These are phyloP conservation scores for Sitodiplosis mosellana DNA, from an alignment of 1,140 invertebrate genomes.

Conservation along the genomic window DNA sequence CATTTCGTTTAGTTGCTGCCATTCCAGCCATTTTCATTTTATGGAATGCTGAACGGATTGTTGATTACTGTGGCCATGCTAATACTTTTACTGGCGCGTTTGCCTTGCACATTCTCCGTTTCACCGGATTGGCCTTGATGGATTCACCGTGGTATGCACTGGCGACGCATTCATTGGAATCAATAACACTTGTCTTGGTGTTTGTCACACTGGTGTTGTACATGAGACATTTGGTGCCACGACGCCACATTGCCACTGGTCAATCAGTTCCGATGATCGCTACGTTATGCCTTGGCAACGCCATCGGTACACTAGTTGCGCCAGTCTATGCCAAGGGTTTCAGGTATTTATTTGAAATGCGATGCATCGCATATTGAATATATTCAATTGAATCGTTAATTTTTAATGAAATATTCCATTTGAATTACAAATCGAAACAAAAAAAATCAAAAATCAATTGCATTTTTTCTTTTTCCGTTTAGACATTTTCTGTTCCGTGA, in stretches of 20 bases:
- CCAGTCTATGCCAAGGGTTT: background rate
- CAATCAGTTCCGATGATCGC: constrained; percentile 64
- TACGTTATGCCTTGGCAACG: constrained; percentile 54
- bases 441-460: no score
- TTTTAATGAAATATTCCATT: background rate
- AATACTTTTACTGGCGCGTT: constrained; percentile 66
- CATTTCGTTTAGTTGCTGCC: constrained; percentile 27
- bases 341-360: no score
- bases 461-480: no score
- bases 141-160: constrained; percentile 40
- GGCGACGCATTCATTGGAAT: constrained; percentile 54
- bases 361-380: no score
- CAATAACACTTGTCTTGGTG: constrained; percentile 62
- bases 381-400: background rate
- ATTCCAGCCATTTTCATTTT: constrained; percentile 50
- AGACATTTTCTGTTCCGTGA: constrained; percentile 9
- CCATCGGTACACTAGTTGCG: background rate
- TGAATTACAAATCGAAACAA: no score
- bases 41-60: constrained; percentile 58
- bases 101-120: constrained; percentile 57
- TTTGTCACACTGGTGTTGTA: constrained; percentile 71
- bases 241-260: constrained; percentile 59
- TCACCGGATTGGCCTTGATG: constrained; percentile 45
- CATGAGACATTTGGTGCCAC: constrained; percentile 57
- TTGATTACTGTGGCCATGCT: constrained; percentile 68